Conservation (phyloP, 2,888 invertebrate genomes). For the Agrochola lychnidis region DNA sequence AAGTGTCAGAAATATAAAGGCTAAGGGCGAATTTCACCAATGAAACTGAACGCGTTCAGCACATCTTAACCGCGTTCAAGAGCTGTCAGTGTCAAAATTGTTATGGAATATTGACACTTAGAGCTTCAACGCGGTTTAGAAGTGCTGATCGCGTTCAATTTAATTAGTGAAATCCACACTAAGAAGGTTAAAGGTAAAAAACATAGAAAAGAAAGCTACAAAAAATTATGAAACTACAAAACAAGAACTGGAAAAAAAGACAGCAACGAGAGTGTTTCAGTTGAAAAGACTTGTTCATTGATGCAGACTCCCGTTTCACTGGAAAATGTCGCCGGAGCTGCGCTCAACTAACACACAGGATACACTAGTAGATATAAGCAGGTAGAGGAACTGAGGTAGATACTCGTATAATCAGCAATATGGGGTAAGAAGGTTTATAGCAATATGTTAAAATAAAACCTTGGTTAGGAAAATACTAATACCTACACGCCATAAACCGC, state of each 20-base stretch:
- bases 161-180: no score
- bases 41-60: no score
- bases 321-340: conserved; percentile 20
- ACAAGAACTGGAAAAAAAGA: conserved; percentile 8
- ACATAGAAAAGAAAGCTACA: background rate
- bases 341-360: conserved; percentile 10
- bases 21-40: background rate
- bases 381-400: background rate
- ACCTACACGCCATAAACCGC: background rate
- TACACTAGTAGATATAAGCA: conserved; percentile 15
- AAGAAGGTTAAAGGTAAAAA: background rate
- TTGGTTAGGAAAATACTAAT: background rate
- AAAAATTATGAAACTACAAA: conserved; percentile 13
- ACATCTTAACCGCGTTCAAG: no score
- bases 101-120: no score
- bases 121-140: no score
- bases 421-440: background rate
- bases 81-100: no score
- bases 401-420: conserved; percentile 3
- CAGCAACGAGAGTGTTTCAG: conserved; percentile 19
- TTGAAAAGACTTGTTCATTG: conserved; percentile 38
- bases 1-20: background rate
- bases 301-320: conserved; percentile 23
- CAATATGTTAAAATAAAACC: background rate
- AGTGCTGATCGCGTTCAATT: no score